Conservation (phyloP, 2,113 vertebrate genomes). For the Melospiza melodia region DNA sequence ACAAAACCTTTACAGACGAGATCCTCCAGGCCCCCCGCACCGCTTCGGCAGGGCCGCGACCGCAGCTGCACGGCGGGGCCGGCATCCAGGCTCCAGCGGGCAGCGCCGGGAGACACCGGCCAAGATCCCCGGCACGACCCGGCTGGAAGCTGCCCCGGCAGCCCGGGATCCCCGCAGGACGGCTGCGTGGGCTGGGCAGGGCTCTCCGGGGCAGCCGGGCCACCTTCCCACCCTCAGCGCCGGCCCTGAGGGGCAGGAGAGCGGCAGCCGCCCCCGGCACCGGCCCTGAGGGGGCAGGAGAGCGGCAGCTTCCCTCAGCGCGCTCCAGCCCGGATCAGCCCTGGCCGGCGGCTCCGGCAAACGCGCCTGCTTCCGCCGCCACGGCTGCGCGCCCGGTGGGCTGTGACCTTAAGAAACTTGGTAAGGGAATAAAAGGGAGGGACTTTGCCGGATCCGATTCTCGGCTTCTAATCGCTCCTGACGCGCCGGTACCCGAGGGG, state of each 20-base stretch:
- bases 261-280: not conserved
- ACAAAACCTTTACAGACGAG: not conserved
- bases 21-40: accelerated
- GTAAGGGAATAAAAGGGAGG: slow-evolving; percentile 2
- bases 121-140: not conserved
- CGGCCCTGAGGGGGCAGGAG: not conserved
- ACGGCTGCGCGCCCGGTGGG: not conserved
- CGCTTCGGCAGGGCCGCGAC: not conserved
- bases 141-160: not conserved
- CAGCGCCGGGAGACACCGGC: not conserved
- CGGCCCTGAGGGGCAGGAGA: not conserved
- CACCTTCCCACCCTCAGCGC: not conserved
- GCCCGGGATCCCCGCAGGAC: not conserved
- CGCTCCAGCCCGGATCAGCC: too few species aligned
- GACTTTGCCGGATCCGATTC: not conserved
- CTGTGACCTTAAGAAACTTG: slow-evolving; percentile 50
- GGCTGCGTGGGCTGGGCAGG: not conserved
- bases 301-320: not conserved
- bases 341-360: not conserved
- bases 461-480: not conserved
- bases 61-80: not conserved
- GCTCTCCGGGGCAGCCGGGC: not conserved
- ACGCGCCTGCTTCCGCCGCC: not conserved
- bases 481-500: not conserved
- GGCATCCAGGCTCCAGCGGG: not conserved